These are phyloP conservation scores for Salticus scenicus DNA, from an alignment of 2,888 invertebrate species.

Conservation along the genomic window DNA sequence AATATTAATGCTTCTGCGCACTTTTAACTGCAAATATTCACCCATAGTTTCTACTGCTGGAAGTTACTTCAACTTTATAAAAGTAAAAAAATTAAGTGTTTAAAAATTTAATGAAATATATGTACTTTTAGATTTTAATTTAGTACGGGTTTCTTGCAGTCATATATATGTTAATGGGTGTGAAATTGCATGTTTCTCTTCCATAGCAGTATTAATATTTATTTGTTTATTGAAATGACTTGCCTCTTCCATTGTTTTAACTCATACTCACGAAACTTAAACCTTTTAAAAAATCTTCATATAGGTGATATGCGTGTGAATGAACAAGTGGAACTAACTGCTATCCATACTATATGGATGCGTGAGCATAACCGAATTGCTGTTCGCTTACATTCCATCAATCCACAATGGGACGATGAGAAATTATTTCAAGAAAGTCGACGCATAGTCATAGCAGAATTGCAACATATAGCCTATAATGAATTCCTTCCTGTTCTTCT, in stretches of 20 bases:
- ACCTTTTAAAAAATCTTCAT: neutral
- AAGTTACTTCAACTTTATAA: too few species aligned
- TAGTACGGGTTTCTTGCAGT: too few species aligned
- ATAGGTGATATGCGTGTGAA: conserved; percentile 87
- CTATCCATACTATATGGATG: conserved; percentile 89
- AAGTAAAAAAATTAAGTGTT: too few species aligned
- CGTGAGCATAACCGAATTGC: conserved; percentile 90
- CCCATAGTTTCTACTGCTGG: too few species aligned
- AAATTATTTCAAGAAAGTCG: conserved; percentile 85
- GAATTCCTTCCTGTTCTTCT: conserved; percentile 87
- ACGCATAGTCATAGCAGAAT: conserved; percentile 86
- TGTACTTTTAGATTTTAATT: too few species aligned
- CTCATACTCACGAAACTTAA: neutral
- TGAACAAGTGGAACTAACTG: conserved; percentile 89
- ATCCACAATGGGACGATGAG: conserved; percentile 88
- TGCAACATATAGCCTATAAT: conserved; percentile 89
- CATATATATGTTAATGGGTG: too few species aligned
- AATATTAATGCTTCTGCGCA: too few species aligned
- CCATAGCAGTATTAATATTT: too few species aligned
- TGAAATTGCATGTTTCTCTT: too few species aligned
- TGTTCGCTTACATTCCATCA: conserved; percentile 79
- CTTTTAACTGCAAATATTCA: too few species aligned
- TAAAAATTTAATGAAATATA: too few species aligned
- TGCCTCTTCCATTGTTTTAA: neutral
- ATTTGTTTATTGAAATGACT: too few species aligned